Percentiles rank a stretch among this genome's conserved stretches.
These are phyloP conservation scores for Caenorhabditis sp. DNA, from an alignment of 2,888 invertebrate genomes.

Conservation along the genomic window DNA sequence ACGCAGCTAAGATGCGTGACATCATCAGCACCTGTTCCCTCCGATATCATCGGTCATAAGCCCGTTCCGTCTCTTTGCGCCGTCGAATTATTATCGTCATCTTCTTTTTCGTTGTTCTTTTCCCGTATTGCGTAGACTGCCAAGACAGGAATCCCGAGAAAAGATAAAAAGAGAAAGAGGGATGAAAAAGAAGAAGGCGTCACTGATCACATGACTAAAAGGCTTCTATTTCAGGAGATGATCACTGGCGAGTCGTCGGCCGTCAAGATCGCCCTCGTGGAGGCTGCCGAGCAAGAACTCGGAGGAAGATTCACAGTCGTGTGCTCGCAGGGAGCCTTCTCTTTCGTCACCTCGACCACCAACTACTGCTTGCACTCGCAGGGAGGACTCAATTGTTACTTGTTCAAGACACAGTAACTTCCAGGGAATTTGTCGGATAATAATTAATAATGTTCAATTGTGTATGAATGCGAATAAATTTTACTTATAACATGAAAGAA, in stretches of 20 bases:
- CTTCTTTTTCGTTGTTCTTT: neutral
- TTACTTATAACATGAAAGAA: too few species aligned
- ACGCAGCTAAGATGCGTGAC: too few species aligned
- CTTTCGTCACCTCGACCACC: conserved; percentile 67
- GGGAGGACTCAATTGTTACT: conserved; percentile 49
- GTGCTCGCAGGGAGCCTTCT: conserved; percentile 68
- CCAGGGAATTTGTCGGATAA: neutral
- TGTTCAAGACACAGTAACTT: conserved; percentile 48
- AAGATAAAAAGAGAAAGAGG: neutral
- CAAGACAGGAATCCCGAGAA: neutral
- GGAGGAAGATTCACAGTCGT: conserved; percentile 70
- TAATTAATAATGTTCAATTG: too few species aligned
- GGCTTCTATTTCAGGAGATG: conserved; percentile 54
- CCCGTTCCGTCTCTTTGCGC: neutral
- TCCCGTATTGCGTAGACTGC: conserved; percentile 4
- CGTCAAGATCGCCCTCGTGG: conserved; percentile 49
- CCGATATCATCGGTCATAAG: too few species aligned
- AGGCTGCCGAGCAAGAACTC: conserved; percentile 61
- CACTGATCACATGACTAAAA: neutral
- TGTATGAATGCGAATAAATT: too few species aligned
- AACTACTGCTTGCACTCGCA: conserved; percentile 66
- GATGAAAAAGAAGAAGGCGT: neutral
- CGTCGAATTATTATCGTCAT: neutral
- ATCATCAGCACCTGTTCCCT: too few species aligned
- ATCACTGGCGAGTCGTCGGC: conserved; percentile 40